Conservation (phyloP, 2,113 vertebrate species). For the Manacus vitellinus region DNA sequence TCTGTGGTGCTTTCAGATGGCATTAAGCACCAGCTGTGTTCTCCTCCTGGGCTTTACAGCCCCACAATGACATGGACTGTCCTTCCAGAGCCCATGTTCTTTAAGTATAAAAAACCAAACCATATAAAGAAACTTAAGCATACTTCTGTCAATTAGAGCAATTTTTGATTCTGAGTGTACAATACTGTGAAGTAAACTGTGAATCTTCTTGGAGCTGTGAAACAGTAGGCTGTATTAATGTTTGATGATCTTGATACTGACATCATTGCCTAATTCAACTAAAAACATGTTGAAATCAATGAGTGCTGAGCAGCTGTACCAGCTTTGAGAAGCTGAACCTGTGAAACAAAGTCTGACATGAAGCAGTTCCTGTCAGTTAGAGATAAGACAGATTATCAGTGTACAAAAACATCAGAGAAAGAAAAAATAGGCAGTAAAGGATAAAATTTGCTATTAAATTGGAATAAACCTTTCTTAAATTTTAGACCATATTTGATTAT, state of each 20-base stretch:
- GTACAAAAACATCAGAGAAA: neutral
- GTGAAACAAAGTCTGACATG: neutral
- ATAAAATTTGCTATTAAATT: neutral
- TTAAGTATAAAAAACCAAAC: neutral
- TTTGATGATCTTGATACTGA: neutral
- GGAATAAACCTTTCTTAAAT: neutral
- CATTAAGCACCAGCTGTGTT: neutral
- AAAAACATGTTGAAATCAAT: neutral
- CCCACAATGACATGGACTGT: neutral
- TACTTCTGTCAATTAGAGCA: neutral
- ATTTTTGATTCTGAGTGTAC: neutral
- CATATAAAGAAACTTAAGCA: neutral
- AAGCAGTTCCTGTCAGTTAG: neutral
- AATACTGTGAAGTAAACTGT: neutral
- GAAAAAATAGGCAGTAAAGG: neutral
- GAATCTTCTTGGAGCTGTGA: neutral
- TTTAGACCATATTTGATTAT: neutral
- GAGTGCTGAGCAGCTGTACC: neutral
- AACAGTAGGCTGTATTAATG: neutral
- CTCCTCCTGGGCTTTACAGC: neutral
- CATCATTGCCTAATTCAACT: neutral
- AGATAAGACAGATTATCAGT: neutral
- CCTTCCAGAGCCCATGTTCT: neutral
- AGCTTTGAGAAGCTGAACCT: neutral
- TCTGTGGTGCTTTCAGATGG: neutral